Base-by-base conservation (phyloP, 2,888 invertebrate genomes). In the Lasioglossum villosulum region DNA sequence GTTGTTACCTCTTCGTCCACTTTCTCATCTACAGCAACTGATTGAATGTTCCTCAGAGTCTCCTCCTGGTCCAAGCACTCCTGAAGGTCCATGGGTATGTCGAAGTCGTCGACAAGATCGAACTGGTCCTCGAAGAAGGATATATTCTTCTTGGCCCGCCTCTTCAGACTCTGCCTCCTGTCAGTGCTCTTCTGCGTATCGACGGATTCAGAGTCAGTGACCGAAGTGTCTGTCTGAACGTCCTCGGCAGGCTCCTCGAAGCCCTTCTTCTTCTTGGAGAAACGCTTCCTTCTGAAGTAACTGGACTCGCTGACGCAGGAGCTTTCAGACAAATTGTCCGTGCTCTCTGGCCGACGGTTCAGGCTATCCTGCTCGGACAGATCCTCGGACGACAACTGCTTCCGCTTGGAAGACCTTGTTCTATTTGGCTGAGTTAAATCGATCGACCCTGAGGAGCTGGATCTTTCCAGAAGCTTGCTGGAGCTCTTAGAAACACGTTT, bases 61-160 rank as follows among this genome's bases (percentile, higher is more conserved):
- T 82, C 83, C 0, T 77, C 56, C 0, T 37, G 74, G 2, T 74
- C 30, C 10, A 80, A 48, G 6, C 72, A 87, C 4, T 83, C 83
- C 59, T 80, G 75, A 0, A 85, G 78, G 19, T 87, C 89, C 75
- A 85, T 68, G 0, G 89, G 83, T 45, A 85, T 77, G 8, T 87
- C 89, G 1, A 89, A 86, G 2, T 86, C 86, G 27, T 85, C 88
- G 6, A 84, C 80, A 8, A 91, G 78, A 68, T 92, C 88, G 19
- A 90, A 80, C n/a, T 89, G 86, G 39, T 90, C 88, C 0, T 90
- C 87, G 14, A 87, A 68, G 34, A 92, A 79, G 0, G 91, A 90
- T 42, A 89, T 87, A 34, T 84, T 90, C 34, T 91, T 91, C 66
- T 89, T 90, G 19, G 88, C 86, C 59, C 81, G 87, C 37, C 83